Evolutionary conservation across 2,113 vertebrate genomes (phyloP).

Genomic region (Carettochelys insculpta): DNA sequence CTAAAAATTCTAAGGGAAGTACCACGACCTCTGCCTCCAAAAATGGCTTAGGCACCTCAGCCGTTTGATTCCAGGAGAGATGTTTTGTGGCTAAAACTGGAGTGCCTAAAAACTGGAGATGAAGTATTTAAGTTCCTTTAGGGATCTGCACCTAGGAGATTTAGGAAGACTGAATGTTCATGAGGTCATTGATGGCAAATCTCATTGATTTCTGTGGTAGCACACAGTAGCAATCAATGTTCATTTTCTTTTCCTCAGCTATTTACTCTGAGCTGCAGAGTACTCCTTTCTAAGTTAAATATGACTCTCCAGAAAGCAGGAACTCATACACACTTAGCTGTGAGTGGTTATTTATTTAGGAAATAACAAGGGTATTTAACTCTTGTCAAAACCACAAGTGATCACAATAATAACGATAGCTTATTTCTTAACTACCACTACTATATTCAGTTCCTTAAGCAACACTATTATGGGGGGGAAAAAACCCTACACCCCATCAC

Average conservation of each 20-base stretch:
- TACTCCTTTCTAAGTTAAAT: background rate
- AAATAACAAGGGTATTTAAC: background rate
- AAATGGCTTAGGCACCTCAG: too few species aligned
- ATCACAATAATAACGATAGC: too few species aligned
- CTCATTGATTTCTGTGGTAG: too few species aligned
- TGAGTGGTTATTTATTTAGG: background rate
- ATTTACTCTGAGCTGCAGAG: background rate
- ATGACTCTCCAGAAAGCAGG: background rate
- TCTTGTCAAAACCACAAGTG: too few species aligned
- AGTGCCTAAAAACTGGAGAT: too few species aligned
- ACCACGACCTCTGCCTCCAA: background rate
- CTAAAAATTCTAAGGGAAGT: background rate
- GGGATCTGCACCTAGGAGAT: background rate
- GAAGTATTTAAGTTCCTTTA: background rate
- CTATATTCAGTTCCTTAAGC: background rate
- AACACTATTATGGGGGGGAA: background rate
- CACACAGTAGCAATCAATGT: background rate
- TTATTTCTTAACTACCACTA: background rate
- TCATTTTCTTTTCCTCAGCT: background rate
- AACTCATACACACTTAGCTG: background rate
- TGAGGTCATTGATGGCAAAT: too few species aligned
- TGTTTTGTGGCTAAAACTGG: too few species aligned
- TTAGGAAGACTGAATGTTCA: background rate
- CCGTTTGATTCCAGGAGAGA: too few species aligned
- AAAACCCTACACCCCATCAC: too few species aligned